Evolutionary conservation across 2,797 vertebrate genomes (phyloP), one percentile per base, ranked within the genome.

Genomic region (Threskiornis aethiopicus): DNA sequence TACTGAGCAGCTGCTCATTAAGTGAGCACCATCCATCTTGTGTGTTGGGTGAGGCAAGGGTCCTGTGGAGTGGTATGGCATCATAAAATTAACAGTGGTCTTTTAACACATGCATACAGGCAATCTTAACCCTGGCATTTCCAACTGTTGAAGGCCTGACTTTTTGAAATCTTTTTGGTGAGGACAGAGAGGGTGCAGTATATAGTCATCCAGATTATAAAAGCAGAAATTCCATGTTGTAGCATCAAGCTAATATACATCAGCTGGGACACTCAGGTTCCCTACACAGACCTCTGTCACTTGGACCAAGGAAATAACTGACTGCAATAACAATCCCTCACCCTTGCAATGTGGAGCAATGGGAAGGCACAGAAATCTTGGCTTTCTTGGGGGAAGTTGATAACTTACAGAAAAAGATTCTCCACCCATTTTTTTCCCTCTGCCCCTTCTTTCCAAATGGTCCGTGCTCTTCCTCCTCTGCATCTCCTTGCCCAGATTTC

Each of bases 21-120:
- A 89, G 79, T 82, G 88, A 94, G 67, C 55, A 24, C 80, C 88
- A 95, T 96, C 90, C 83, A 95, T 94, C 94, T 82, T 73, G 46
- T 66, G 37, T 3, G 3, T 66, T 47, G 80, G 66, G 42, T 41
- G 72, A 58, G 58, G 72, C 66, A 44, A 52, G 64, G 62, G 62
- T 77, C 83, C 80, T 9, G 7, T 12, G 44, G 70, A 87, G 73
- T 35, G 18, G 49, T 41, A 1, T 62, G 61, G 28, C 18, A 69
- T 54, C 46, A 19, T 2, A 57, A 61, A 75, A 67, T 78, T 81
- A 80, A 70, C n/a, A 8, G 41, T 21, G 52, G 22, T 64, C 71
- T 72, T 91, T 69, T 35, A 73, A 65, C 37, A 14, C 17, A 33
- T 9, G 15, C 35, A 16, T 7, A 33, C 37, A n/a, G 29, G 20